Percentiles rank a stretch among this genome's conserved stretches.
phyloP scores from a whole-genome alignment of 2,797 vertebrate genomes.

The Carcharodon carcharias region DNA sequence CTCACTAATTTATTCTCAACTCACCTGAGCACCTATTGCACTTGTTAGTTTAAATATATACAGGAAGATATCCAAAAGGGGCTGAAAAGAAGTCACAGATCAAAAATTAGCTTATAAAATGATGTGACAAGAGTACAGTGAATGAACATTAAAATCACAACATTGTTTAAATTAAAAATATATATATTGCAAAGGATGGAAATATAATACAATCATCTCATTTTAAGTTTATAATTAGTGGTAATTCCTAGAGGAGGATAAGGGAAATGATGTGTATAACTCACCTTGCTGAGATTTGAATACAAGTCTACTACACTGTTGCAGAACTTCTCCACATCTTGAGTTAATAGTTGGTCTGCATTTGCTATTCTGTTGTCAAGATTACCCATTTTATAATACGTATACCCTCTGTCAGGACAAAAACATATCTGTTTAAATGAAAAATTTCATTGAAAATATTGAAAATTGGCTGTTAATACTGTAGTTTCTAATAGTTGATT shows the following conservation, averaged over 20 bases:
- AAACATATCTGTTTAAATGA: slow-evolving; percentile 12
- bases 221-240: neutral
- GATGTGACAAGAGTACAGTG: neutral
- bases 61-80: slow-evolving; percentile 86
- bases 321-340: slow-evolving; percentile 97
- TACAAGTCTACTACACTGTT: slow-evolving; percentile 97
- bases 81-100: slow-evolving; percentile 60
- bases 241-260: neutral
- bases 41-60: slow-evolving; percentile 94
- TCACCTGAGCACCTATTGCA: slow-evolving; percentile 92
- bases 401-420: slow-evolving; percentile 71
- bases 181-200: neutral
- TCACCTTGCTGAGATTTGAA: slow-evolving; percentile 95
- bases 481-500: neutral
- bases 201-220: neutral
- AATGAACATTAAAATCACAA: slow-evolving; percentile 8
- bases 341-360: slow-evolving; percentile 91
- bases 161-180: neutral
- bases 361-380: slow-evolving; percentile 96
- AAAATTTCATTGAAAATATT: slow-evolving; percentile 30
- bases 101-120: neutral
- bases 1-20: slow-evolving; percentile 34
- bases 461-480: neutral
- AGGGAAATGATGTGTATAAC: neutral
- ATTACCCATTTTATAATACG: slow-evolving; percentile 99